A percentile compares a stretch with the other conserved stretches of the same genome.
Conservation (phyloP, 2,113 vertebrate species). For the Neotoma lepida region DNA sequence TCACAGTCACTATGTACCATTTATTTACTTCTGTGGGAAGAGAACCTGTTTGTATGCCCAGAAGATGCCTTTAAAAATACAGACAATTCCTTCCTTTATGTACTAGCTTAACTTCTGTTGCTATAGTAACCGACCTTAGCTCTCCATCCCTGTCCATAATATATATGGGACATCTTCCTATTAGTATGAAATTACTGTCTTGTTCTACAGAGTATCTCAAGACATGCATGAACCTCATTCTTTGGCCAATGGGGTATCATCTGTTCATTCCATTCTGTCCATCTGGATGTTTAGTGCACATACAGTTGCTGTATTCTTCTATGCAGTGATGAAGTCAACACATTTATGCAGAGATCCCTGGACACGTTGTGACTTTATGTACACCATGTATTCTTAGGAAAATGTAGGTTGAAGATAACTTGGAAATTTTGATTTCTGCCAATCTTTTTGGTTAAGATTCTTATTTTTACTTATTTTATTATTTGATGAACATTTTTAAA, state of each 20-base stretch:
- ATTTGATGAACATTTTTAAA: background rate
- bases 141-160: background rate
- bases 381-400: background rate
- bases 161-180: background rate
- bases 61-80: background rate
- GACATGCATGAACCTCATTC: background rate
- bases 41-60: background rate
- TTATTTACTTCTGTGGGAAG: background rate
- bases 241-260: background rate
- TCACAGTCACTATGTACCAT: background rate
- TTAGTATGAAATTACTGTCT: background rate
- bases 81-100: background rate
- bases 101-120: background rate
- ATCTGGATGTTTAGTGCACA: background rate
- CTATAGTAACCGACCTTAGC: background rate
- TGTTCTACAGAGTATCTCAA: background rate
- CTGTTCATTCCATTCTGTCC: background rate
- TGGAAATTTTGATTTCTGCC: conserved; percentile 34
- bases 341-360: background rate
- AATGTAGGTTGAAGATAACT: conserved; percentile 15
- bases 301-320: background rate
- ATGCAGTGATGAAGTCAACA: background rate
- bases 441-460: background rate
- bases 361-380: background rate
- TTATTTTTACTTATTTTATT: conserved; percentile 35